Evolutionary conservation across 2,888 invertebrate species (phyloP), one percentile per base, ranked within the genome.

Genomic region (Oscheius sp.): DNA sequence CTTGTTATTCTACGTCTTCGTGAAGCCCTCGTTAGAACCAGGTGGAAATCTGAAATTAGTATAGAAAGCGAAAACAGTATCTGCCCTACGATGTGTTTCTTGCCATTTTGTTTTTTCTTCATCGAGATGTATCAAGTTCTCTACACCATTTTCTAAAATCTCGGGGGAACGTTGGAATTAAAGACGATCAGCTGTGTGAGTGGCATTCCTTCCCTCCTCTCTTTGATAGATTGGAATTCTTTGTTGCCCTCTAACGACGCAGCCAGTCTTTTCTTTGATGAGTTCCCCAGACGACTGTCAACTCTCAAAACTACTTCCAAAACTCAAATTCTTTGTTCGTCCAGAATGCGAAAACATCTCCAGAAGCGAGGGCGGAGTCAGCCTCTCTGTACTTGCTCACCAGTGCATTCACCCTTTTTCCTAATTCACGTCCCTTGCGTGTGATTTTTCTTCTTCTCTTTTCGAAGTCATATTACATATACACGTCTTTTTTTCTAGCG

Each of bases 281-380:
- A 54, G 54, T 54, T 54, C 54, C 54, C 47, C 33, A 33, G 54
- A 14, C n/a, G 54, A 33, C 54, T 32, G 14, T 22, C 33, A 32
- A 8, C 17, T 32, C 14, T 14, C 51, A 51, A 51, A 28, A 51
- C 12, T 32, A 9, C 20, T 54, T 33, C 54, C 33, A 32, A 54
- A 32, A 33, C 36, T 12, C 30, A 54, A 59, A 24, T 41, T 44
- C 59, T 59, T 59, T 59, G 59, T 59, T 59, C 44, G 33, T 17
- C 36, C 54, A 54, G 59, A 59, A 59, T 59, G 59, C 59, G 59
- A 59, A 59, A 59, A 59, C 59, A 59, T 59, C 59, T 59, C 59
- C 59, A 59, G 59, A 24, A 59, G 59, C 59, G 59, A 59, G 59
- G 59, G 59, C 59, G 59, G 59, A 59, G 59, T 44, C 59, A 41